Evolutionary conservation across 2,888 invertebrate genomes (phyloP), one percentile per base, ranked within the genome.

Genomic region (Ptilodon capucinus): DNA sequence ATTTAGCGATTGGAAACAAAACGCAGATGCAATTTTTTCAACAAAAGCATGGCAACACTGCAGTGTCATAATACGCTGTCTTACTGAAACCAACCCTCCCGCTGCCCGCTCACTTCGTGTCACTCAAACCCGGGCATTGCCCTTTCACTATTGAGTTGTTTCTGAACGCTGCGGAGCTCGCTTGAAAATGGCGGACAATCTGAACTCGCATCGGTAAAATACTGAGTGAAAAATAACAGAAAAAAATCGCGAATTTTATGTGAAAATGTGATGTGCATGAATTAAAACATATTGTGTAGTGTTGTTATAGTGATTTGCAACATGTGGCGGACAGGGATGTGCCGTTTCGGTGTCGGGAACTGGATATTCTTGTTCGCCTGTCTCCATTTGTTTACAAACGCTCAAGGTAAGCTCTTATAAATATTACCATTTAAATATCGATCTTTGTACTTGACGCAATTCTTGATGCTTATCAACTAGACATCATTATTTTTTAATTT

Each of bases 211-310:
- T 60, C 61, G 69, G 59, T 66, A 45, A 58, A 60, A 57, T 62
- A 59, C 63, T 66, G 60, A 68, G 56, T 76, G 65, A 74, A 70
- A 64, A 61, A 60, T 67, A 73, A 69, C 64, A 64, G 66, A 61
- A 78, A 79, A 69, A 73, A 71, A 65, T 72, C 66, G 68, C 72
- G 69, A 74, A 80, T 84, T 79, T 80, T 89, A 76, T 72, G 84
- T 89, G 85, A 91, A 90, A 85, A 91, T 91, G 91, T 90, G 85
- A 89, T 81, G 73, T 70, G 74, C 69, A 88, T 91, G 90, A 91
- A 90, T 91, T 90, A 91, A 87, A 91, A 86, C 71, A 61, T 80
- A 58, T 70, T 68, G 81, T 80, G 76, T 68, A 81, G 86, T 88
- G 88, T 76, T 62, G 63, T 76, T 74, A 54, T 53, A 77, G 86